phyloP scores from a whole-genome alignment of 1,140 invertebrate species.

The Protaetia brevitarsis region DNA sequence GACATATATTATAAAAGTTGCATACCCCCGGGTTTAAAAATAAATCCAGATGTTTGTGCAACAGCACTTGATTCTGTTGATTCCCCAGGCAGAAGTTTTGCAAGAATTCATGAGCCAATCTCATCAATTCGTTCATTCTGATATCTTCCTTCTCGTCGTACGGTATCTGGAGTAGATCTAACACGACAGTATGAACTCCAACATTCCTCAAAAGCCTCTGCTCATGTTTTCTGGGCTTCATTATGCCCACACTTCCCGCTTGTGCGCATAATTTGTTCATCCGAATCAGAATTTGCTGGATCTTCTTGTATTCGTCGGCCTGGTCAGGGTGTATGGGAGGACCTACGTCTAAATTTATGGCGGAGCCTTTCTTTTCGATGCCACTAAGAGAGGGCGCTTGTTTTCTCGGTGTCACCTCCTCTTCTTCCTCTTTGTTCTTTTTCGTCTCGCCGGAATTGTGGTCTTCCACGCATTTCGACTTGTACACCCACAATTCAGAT shows the following conservation, averaged over 20 bases:
- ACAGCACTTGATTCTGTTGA: conserved; percentile 91
- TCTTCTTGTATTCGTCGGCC: conserved; percentile 80
- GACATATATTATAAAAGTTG: not conserved
- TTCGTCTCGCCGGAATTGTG: conserved; percentile 44
- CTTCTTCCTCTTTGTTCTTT: conserved; percentile 55
- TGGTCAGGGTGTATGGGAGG: conserved; percentile 71
- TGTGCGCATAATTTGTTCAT: conserved; percentile 91
- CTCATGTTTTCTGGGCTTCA: conserved; percentile 87
- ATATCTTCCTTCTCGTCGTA: conserved; percentile 86
- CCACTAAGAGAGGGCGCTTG: conserved; percentile 50
- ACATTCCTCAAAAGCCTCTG: conserved; percentile 94
- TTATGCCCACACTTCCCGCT: conserved; percentile 52
- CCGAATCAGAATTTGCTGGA: conserved; percentile 85
- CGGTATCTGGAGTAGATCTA: conserved; percentile 85
- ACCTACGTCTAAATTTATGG: conserved; percentile 65
- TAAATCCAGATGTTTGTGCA: conserved; percentile 93
- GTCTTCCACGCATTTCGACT: conserved; percentile 65
- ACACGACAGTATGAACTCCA: conserved; percentile 92
- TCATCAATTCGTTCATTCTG: conserved; percentile 95
- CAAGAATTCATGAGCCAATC: conserved; percentile 93
- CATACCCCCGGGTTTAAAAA: conserved; percentile 89
- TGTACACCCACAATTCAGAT: conserved; percentile 97
- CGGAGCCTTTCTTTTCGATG: conserved; percentile 53
- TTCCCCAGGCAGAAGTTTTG: conserved; percentile 97
- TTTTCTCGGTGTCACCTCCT: conserved; percentile 50